Evolutionary conservation across 2,888 invertebrate species (phyloP).

Genomic region (Globia sparganii): DNA sequence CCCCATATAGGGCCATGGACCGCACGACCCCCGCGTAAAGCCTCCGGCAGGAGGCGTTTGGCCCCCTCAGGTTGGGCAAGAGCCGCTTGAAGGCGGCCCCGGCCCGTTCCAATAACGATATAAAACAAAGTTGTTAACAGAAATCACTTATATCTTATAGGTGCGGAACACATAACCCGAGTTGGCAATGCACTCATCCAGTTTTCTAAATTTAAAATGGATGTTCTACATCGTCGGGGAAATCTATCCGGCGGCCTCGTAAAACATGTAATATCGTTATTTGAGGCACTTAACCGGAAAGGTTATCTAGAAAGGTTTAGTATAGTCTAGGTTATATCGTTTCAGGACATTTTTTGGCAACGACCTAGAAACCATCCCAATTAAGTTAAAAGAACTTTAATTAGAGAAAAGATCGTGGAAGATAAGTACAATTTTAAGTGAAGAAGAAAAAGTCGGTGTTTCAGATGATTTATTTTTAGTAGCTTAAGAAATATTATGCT

Average conservation of each 20-base stretch:
- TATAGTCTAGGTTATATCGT: constrained; percentile 1
- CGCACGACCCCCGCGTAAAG: too few species aligned
- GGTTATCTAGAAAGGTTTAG: constrained; percentile 35
- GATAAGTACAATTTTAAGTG: neutral
- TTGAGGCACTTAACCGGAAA: constrained; percentile 34
- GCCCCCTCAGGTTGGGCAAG: too few species aligned
- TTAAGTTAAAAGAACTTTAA: constrained; percentile 6
- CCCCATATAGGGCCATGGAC: too few species aligned
- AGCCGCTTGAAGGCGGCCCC: too few species aligned
- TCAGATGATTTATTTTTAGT: neutral
- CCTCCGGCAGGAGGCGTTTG: too few species aligned
- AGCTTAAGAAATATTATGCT: neutral
- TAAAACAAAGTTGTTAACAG: too few species aligned
- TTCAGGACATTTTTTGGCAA: constrained; percentile 17
- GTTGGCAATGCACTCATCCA: constrained; percentile 7
- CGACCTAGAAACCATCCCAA: neutral
- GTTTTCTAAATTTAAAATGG: constrained; percentile 42
- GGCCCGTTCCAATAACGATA: too few species aligned
- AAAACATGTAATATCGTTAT: constrained; percentile 50
- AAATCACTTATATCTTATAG: neutral
- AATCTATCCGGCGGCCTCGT: constrained; percentile 29
- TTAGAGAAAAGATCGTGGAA: neutral
- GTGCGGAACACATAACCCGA: constrained; percentile 8
- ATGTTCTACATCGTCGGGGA: constrained; percentile 19
- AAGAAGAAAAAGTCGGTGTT: neutral